A percentile compares a stretch with the other conserved stretches of the same genome.
These are phyloP conservation scores for Cydia amplana DNA, from an alignment of 1,140 invertebrate species.

Conservation along the genomic window DNA sequence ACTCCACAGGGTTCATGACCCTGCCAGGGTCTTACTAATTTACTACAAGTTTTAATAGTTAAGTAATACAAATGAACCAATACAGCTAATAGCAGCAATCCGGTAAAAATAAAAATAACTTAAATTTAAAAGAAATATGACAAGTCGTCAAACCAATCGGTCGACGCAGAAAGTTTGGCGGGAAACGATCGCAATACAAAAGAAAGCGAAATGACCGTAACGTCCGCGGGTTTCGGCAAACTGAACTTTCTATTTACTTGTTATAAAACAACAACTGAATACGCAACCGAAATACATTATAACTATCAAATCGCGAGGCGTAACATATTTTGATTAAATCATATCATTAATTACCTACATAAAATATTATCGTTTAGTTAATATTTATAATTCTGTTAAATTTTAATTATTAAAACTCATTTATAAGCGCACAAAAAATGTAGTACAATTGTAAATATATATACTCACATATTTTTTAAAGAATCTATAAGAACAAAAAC, in stretches of 20 bases:
- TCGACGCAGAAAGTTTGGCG: neutral
- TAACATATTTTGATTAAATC: neutral
- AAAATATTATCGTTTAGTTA: neutral
- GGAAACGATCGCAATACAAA: conserved; percentile 4
- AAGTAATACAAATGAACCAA: too few relatives aligned
- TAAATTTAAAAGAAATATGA: neutral
- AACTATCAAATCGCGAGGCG: neutral
- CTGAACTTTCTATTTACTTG: conserved; percentile 21
- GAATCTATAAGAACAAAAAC: neutral
- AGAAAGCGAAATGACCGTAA: conserved; percentile 29
- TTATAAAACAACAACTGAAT: conserved; percentile 12
- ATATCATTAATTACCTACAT: neutral
- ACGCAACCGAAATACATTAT: neutral
- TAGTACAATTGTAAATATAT: neutral
- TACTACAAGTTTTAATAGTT: too few relatives aligned
- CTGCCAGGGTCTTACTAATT: too few relatives aligned
- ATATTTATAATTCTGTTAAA: neutral
- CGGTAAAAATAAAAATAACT: neutral
- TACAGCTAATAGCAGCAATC: too few relatives aligned
- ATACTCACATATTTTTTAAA: conserved; percentile 2
- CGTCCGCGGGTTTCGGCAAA: conserved; percentile 9
- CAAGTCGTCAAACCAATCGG: neutral
- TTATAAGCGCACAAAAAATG: neutral
- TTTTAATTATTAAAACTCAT: neutral
- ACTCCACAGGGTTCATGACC: too few relatives aligned